phyloP scores from a whole-genome alignment of 2,797 vertebrate genomes.

The Heteromormyrus szaboi region DNA sequence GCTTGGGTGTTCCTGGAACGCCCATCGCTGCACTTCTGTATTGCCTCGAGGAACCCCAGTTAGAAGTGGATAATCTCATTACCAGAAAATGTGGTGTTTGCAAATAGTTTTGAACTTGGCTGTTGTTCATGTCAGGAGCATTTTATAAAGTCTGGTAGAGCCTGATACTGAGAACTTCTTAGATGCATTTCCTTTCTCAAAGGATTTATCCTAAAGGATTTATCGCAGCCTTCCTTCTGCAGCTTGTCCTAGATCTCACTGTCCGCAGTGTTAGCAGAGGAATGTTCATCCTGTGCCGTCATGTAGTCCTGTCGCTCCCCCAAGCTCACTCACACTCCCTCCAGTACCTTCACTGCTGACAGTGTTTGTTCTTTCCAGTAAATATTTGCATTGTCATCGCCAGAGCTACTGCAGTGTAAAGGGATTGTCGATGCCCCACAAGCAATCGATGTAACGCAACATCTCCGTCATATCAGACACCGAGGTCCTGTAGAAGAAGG shows the following conservation, averaged over 20 bases:
- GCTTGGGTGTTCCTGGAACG: background rate
- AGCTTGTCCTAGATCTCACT: background rate
- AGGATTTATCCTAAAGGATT: background rate
- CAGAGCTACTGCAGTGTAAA: background rate
- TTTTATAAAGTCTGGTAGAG: background rate
- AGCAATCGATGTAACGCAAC: background rate
- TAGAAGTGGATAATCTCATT: background rate
- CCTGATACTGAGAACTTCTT: background rate
- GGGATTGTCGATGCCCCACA: background rate
- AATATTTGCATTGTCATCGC: slow-evolving; percentile 2
- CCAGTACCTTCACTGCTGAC: background rate
- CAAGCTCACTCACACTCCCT: background rate
- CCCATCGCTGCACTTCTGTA: background rate
- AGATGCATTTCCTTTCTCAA: background rate
- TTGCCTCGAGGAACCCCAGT: background rate
- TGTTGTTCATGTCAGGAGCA: background rate
- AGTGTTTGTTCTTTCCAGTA: slow-evolving; percentile 31
- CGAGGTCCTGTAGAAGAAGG: background rate
- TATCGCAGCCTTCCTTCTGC: background rate
- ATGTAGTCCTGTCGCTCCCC: slow-evolving; percentile 42
- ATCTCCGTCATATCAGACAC: background rate
- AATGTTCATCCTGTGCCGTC: slow-evolving; percentile 53
- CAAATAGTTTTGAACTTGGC: background rate
- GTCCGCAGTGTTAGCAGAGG: slow-evolving; percentile 23
- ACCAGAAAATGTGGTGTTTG: background rate